These are phyloP conservation scores for Naja naja DNA, from an alignment of 2,113 vertebrate species.

Conservation along the genomic window DNA sequence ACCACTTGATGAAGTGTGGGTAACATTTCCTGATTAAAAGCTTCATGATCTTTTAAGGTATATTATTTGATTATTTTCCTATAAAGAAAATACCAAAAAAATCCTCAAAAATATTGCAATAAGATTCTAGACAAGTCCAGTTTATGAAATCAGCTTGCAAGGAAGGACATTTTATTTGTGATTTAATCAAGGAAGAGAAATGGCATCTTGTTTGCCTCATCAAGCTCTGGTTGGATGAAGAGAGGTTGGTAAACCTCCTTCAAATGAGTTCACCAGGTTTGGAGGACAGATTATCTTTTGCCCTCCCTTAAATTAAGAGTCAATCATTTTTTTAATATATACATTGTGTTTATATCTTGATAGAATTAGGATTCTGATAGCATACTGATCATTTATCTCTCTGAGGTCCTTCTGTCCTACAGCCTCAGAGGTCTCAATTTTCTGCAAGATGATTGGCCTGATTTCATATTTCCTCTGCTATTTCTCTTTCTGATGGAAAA, in stretches of 20 bases:
- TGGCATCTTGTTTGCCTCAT: no score
- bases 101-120: not conserved
- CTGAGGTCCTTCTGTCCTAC: not conserved
- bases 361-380: not conserved
- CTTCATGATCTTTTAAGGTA: constrained; percentile 8
- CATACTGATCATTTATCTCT: not conserved
- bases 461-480: not conserved
- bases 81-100: not conserved
- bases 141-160: not conserved
- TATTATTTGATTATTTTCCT: not conserved
- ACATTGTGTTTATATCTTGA: not conserved
- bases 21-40: constrained; percentile 11
- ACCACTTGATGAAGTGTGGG: constrained; percentile 13
- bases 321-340: not conserved
- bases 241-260: not conserved
- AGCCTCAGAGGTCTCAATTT: not conserved
- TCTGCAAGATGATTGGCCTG: not conserved
- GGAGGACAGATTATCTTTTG: not conserved
- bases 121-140: not conserved
- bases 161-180: not conserved
- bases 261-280: not conserved
- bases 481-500: not conserved
- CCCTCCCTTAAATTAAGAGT: not conserved
- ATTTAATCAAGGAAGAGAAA: not conserved
- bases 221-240: not conserved